Evolutionary conservation across 2,113 vertebrate species (phyloP).

Genomic region (Melanerpes formicivorus): DNA sequence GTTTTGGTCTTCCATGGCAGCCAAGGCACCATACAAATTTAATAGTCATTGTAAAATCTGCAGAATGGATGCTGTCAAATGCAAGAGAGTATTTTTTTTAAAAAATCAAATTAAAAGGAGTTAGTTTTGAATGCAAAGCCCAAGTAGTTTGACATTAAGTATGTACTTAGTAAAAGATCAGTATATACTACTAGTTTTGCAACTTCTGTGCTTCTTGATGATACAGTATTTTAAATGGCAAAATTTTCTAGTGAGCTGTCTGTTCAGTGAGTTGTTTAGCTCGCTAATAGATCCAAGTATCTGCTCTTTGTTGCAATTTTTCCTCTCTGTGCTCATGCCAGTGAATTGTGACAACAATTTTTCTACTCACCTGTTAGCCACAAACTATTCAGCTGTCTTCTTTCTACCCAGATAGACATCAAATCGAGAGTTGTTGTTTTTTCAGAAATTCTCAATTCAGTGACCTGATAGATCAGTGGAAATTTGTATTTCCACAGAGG

Average conservation of each 20-base stretch:
- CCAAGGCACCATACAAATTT: neutral
- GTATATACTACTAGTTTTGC: neutral
- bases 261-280: conserved; percentile 30
- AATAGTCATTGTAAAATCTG: neutral
- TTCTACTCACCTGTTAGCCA: conserved; percentile 18
- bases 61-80: neutral
- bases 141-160: neutral
- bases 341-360: conserved; percentile 34
- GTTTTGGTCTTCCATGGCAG: neutral
- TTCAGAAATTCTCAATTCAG: neutral
- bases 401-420: conserved; percentile 5
- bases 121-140: neutral
- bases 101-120: neutral
- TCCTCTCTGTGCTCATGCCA: neutral
- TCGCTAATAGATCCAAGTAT: neutral
- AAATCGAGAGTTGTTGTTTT: neutral
- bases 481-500: neutral
- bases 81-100: neutral
- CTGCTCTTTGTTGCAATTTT: neutral
- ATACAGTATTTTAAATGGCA: neutral
- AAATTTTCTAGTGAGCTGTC: conserved; percentile 29
- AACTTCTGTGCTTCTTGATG: neutral
- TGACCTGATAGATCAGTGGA: neutral
- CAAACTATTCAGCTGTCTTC: neutral
- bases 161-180: neutral